These are phyloP conservation scores for Drosophila lutescens DNA, from an alignment of 2,888 invertebrate species.

Conservation along the genomic window DNA sequence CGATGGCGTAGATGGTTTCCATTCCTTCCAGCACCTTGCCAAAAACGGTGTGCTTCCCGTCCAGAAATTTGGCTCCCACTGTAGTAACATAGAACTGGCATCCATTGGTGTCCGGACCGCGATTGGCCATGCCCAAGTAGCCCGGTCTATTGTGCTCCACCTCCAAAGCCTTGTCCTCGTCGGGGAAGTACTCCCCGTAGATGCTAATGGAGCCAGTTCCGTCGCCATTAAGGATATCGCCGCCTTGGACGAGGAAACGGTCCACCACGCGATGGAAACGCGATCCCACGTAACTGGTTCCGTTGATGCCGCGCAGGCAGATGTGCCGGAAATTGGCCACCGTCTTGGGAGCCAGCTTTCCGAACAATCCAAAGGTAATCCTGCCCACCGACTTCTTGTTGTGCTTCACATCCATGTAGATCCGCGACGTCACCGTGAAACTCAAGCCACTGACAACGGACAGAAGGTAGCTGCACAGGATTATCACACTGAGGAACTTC, in stretches of 20 bases:
- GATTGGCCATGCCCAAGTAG: slow-evolving; percentile 96
- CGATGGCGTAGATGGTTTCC: slow-evolving; percentile 92
- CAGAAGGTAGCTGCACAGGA: slow-evolving; percentile 31
- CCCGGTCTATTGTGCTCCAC: slow-evolving; percentile 93
- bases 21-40: slow-evolving; percentile 93
- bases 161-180: slow-evolving; percentile 92
- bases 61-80: slow-evolving; percentile 93
- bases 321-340: slow-evolving; percentile 94
- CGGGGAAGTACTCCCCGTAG: slow-evolving; percentile 93
- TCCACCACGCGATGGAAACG: slow-evolving; percentile 94
- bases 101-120: slow-evolving; percentile 94
- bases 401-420: slow-evolving; percentile 92
- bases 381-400: slow-evolving; percentile 90
- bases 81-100: slow-evolving; percentile 98
- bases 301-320: slow-evolving; percentile 90
- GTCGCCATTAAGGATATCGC: slow-evolving; percentile 91
- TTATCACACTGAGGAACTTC: slow-evolving; percentile 50
- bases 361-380: slow-evolving; percentile 92
- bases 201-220: slow-evolving; percentile 94
- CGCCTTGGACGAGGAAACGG: slow-evolving; percentile 97
- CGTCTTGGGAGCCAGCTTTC: slow-evolving; percentile 93
- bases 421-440: slow-evolving; percentile 85
- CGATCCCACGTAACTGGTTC: slow-evolving; percentile 91
- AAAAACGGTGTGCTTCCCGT: slow-evolving; percentile 94
- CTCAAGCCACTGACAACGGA: slow-evolving; percentile 58